A percentile compares a stretch with the other conserved stretches of the same genome.
Evolutionary conservation across 2,113 vertebrate genomes (phyloP).

Genomic region (Mungos mungo): DNA sequence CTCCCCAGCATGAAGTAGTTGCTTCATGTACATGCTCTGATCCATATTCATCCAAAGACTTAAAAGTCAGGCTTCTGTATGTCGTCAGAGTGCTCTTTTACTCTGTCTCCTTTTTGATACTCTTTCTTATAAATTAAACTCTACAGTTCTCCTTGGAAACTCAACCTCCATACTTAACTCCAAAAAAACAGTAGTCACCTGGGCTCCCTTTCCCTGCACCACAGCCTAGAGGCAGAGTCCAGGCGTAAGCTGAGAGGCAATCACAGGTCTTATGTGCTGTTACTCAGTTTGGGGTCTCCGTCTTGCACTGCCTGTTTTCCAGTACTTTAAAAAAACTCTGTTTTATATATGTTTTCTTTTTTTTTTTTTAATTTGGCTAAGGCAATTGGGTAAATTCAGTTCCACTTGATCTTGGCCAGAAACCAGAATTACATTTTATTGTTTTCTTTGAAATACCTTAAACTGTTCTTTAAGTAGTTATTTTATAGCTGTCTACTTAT

Average conservation of each 20-base stretch:
- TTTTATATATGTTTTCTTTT: neutral
- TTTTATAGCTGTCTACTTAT: neutral
- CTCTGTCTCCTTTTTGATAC: neutral
- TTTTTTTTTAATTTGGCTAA: slow-evolving; percentile 1
- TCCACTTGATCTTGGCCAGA: neutral
- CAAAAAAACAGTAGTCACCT: neutral
- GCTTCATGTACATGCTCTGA: neutral
- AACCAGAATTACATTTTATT: neutral
- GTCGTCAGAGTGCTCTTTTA: too few relatives aligned
- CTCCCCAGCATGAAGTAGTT: neutral
- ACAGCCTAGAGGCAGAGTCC: neutral
- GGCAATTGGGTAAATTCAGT: neutral
- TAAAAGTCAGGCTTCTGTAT: neutral
- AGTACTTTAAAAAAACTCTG: neutral
- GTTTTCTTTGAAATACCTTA: neutral
- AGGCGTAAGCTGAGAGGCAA: neutral
- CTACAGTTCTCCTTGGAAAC: neutral
- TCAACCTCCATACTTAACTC: neutral
- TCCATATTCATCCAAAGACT: neutral
- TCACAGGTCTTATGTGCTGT: neutral
- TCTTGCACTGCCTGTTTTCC: neutral
- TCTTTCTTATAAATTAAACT: neutral
- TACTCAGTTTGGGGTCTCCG: neutral
- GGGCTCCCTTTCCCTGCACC: accelerated
- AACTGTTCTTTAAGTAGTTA: neutral